A percentile compares a stretch with the other conserved stretches of the same genome.
These are phyloP conservation scores for Syngnathoides biaculeatus DNA, from an alignment of 2,113 vertebrate species.

Conservation along the genomic window DNA sequence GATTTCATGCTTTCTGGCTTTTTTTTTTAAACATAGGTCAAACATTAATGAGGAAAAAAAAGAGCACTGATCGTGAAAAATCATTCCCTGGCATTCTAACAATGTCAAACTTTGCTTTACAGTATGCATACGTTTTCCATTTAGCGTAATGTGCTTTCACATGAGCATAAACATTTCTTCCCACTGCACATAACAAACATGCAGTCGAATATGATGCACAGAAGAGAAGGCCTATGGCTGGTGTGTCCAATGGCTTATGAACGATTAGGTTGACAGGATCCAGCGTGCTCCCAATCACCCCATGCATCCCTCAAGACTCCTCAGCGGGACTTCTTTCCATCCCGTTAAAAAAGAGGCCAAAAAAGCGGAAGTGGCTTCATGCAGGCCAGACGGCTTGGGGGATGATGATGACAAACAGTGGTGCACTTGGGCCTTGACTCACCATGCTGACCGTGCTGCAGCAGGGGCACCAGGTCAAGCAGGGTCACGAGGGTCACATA, in stretches of 20 bases:
- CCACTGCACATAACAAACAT: slow-evolving; percentile 68
- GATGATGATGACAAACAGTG: slow-evolving; percentile 71
- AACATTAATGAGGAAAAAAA: slow-evolving; percentile 65
- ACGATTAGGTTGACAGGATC: slow-evolving; percentile 67
- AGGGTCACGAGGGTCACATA: slow-evolving; percentile 99
- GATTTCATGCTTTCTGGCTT: slow-evolving; percentile 54
- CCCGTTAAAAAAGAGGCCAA: slow-evolving; percentile 64
- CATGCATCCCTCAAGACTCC: slow-evolving; percentile 73
- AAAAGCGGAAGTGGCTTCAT: slow-evolving; percentile 72
- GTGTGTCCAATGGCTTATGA: slow-evolving; percentile 68
- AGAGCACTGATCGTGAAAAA: slow-evolving; percentile 49
- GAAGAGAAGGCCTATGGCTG: slow-evolving; percentile 61
- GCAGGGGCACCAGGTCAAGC: slow-evolving; percentile 99
- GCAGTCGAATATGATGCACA: slow-evolving; percentile 63
- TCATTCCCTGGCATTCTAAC: slow-evolving; percentile 29
- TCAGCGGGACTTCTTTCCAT: slow-evolving; percentile 65
- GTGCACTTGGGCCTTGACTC: slow-evolving; percentile 79
- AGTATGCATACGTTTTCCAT: slow-evolving; percentile 9
- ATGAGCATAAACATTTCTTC: slow-evolving; percentile 52
- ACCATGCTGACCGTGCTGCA: slow-evolving; percentile 99
- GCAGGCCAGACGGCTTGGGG: slow-evolving; percentile 63
- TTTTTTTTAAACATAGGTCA: slow-evolving; percentile 56
- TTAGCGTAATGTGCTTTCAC: slow-evolving; percentile 5
- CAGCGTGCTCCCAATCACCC: slow-evolving; percentile 73
- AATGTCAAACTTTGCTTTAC: slow-evolving; percentile 31